Evolutionary conservation across 2,113 vertebrate genomes (phyloP).

Genomic region (Corythornis vintsioides): DNA sequence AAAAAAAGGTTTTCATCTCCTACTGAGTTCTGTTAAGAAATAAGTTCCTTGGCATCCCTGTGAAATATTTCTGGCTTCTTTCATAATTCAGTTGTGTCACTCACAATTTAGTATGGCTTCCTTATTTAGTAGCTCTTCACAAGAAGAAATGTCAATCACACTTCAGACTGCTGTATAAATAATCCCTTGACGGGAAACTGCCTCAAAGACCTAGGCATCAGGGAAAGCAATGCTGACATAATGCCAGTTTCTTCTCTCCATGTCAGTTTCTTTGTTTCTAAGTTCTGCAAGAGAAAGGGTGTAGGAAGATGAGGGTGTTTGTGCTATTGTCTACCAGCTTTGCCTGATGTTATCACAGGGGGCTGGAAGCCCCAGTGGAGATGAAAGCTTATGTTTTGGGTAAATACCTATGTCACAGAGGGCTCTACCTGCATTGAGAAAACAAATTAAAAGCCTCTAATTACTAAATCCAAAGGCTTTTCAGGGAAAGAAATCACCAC

Average conservation of each 20-base stretch:
- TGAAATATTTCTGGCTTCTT: neutral
- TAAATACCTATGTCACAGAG: neutral
- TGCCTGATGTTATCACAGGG: neutral
- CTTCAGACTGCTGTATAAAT: neutral
- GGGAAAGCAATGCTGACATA: neutral
- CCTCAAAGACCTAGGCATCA: neutral
- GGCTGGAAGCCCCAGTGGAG: neutral
- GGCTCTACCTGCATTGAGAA: neutral
- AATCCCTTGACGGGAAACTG: neutral
- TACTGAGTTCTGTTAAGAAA: neutral
- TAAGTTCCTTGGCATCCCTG: neutral
- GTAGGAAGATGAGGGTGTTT: neutral
- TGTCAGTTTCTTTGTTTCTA: neutral
- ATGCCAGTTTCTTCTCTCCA: neutral
- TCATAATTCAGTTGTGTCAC: neutral
- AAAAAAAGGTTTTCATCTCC: neutral
- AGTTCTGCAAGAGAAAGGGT: neutral
- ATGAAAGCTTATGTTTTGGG: neutral
- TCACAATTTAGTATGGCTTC: neutral
- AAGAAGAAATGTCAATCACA: neutral
- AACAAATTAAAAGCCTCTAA: neutral
- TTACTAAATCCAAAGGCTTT: neutral
- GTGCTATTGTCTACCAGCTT: neutral
- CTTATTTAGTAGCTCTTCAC: neutral
- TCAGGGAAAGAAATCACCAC: rapidly evolving